A percentile compares a stretch with the other conserved stretches of the same genome.
These are phyloP conservation scores for Deilephila porcellus DNA, from an alignment of 2,888 invertebrate genomes.

Conservation along the genomic window DNA sequence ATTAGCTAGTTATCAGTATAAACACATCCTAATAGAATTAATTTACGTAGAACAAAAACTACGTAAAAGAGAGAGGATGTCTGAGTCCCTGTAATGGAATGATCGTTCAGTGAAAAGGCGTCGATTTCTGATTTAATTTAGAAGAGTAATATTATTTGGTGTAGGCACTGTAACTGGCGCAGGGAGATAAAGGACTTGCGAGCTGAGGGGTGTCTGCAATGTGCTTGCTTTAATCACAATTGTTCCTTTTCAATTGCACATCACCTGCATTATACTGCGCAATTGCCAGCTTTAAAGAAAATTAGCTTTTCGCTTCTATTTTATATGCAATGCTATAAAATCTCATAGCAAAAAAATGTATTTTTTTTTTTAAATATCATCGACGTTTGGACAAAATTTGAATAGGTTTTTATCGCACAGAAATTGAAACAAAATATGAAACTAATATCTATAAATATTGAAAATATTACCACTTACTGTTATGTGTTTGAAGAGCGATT, in stretches of 20 bases:
- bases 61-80: constrained; percentile 42
- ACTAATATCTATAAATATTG: too few species aligned
- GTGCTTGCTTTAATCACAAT: constrained; percentile 46
- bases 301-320: neutral
- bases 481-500: too few species aligned
- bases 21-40: neutral
- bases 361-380: too few species aligned
- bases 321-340: too few species aligned
- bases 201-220: constrained; percentile 49
- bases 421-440: too few species aligned
- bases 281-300: neutral
- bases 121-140: constrained; percentile 66
- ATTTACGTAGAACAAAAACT: neutral
- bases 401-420: too few species aligned
- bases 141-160: constrained; percentile 60
- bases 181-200: constrained; percentile 69
- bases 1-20: neutral
- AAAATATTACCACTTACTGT: too few species aligned
- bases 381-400: too few species aligned
- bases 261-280: constrained; percentile 33
- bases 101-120: constrained; percentile 58
- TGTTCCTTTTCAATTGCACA: constrained; percentile 38
- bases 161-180: constrained; percentile 52
- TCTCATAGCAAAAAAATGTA: too few species aligned
- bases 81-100: constrained; percentile 52